Percentiles rank a stretch among this genome's conserved stretches.
Evolutionary conservation across 2,797 vertebrate genomes (phyloP).

Genomic region (Ataeniobius toweri): DNA sequence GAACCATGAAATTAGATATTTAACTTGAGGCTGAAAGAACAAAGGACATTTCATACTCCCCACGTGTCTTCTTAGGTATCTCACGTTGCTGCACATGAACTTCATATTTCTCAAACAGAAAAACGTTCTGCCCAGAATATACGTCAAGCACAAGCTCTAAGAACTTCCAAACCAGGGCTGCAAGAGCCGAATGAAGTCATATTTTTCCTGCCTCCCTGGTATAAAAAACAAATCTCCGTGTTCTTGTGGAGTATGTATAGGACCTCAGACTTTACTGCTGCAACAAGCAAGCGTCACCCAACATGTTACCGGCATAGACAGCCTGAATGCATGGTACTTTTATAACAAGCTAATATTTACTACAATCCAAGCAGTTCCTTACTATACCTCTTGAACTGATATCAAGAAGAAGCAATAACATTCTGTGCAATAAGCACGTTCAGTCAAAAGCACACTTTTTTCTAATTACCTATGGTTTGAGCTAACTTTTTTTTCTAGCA

Average conservation of each 20-base stretch:
- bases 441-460: neutral
- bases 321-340: too few relatives aligned
- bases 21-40: neutral
- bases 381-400: too few relatives aligned
- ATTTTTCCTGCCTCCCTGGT: neutral
- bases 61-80: neutral
- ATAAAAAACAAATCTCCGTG: neutral
- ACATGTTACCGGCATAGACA: too few relatives aligned
- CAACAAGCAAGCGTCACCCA: too few relatives aligned
- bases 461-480: too few relatives aligned
- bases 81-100: neutral
- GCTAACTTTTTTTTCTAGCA: too few relatives aligned
- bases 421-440: too few relatives aligned
- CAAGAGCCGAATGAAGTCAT: neutral
- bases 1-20: neutral
- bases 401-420: too few relatives aligned
- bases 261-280: too few relatives aligned
- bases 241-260: neutral
- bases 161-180: neutral
- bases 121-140: neutral
- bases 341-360: too few relatives aligned
- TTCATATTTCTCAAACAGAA: neutral
- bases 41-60: neutral
- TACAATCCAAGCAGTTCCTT: too few relatives aligned
- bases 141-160: neutral